Base-by-base conservation (phyloP, 2,888 invertebrate genomes). In the Torymus tubicola region DNA sequence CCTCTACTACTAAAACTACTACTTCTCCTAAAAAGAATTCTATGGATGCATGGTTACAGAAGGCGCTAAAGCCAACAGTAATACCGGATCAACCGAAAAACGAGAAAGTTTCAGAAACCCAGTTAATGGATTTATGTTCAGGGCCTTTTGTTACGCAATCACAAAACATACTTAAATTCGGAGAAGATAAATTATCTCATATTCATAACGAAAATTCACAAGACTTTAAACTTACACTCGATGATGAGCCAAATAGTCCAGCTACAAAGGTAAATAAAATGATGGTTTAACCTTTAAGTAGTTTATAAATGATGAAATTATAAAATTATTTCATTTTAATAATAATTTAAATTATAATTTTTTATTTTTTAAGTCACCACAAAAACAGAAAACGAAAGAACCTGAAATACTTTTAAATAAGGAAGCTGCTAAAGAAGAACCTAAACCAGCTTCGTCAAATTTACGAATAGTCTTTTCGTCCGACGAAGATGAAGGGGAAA, bases 71-170 rank as follows among this genome's bases (percentile, higher is more conserved):
- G 13, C 71, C 61, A 4, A 0, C 60, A 21, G 11, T 52, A 8
- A 16, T 3, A 5, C 11, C 8, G 5, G 16, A 67, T 16, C 61
- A 31, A 12, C 52, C 31, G 21, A 69, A 74, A 16, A 69, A 73
- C 65, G 5, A 65, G 1, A 78, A 84, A 61, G 80, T 86, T 10
- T 83, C 87, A 2, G 88, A 88, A 8, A 85, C 87, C 0, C 89
- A 90, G 64, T 73, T 91, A 21, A 75, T 92, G 73, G 91, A 90
- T 1, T 84, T 93, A 12, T 93, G 93, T 84, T 92, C 93, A 0
- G 95, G 94, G 3, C 92, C 87, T 84, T 95, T 93, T 89, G 91
- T 87, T 31, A 70, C 78, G 1, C 83, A 81, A 63, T 8, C 77
- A 4, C 14, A 70, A 3, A 88, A 91, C 72, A 90, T 64, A 84